Base-by-base conservation (phyloP, 1,140 invertebrate genomes). In the Zophobas morio region DNA sequence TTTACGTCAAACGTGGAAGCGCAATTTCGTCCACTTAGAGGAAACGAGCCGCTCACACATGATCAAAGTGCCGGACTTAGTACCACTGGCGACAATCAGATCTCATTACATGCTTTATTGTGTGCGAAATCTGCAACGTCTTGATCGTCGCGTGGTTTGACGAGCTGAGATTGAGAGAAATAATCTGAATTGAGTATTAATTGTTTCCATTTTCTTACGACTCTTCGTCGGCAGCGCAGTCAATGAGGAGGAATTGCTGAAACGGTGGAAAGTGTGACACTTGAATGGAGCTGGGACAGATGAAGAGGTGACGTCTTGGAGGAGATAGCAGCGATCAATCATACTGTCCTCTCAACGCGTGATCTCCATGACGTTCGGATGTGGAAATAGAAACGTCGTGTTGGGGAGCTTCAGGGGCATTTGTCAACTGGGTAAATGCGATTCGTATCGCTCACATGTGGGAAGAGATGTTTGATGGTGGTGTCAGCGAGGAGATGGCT, bases 331-430 rank as follows among this genome's bases (percentile, higher is more conserved):
- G n/a, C 60, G 60, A 66, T 66, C 60, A 42, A 66, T 66, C 60
- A 66, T 66, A 66, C 39, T 66, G 60, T 66, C 60, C 37, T 40
- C 60, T 42, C 60, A 32, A 33, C 37, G 60, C 57, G 57, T 39
- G 57, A 63, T 4, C 60, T 42, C 6, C n/a, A 66, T 39, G 39
- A 66, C 60, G 42, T 66, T 66, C 39, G 60, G 37, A 8, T 66
- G 20, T 66, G 39, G 60, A 66, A 66, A 66, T 66, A 66, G 60
- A 66, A 66, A 66, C 60, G 42, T 66, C 57, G 57, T 66, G 60
- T 66, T 66, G 20, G 42, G 39, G 39, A 63, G 35, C 39, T 63
- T 63, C 57, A 63, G 37, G 34, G 8, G 57, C 57, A 66, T 66
- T 66, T 66, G 60, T 66, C 60, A 66, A 66, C 37, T 66, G 60